Evolutionary conservation across 1,140 invertebrate genomes (phyloP).

Genomic region (Olivierus martensii): DNA sequence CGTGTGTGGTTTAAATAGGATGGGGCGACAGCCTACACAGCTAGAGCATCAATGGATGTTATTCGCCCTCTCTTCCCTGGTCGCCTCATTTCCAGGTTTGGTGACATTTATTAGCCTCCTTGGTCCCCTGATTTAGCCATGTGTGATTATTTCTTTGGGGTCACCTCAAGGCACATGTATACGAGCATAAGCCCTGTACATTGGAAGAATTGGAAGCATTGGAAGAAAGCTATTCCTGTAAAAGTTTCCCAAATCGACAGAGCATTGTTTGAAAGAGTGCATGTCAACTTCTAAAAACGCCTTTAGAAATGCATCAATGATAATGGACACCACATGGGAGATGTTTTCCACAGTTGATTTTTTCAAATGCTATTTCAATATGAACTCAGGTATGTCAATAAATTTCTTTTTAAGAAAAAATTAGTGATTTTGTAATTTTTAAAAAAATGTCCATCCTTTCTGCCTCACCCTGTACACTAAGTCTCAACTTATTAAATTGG

Average conservation of each 20-base stretch:
- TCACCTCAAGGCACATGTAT: not conserved
- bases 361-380: too few species aligned
- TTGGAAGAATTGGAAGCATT: not conserved
- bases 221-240: not conserved
- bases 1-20: not conserved
- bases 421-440: not conserved
- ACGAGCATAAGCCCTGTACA: not conserved
- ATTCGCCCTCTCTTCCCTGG: not conserved
- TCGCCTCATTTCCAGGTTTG: not conserved
- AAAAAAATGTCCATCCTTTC: not conserved
- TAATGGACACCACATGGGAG: not conserved
- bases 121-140: not conserved
- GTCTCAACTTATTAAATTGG: too few species aligned
- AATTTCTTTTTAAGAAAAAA: not conserved
- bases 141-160: not conserved
- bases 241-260: not conserved
- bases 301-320: not conserved
- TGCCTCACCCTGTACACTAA: not conserved
- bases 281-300: too few species aligned
- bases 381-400: not conserved
- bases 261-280: too few species aligned
- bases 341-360: not conserved
- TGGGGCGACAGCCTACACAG: not conserved
- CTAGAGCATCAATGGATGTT: not conserved
- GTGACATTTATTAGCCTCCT: not conserved